A percentile compares a stretch with the other conserved stretches of the same genome.
Evolutionary conservation across 2,888 invertebrate species (phyloP).

Genomic region (Cryptops parisi): DNA sequence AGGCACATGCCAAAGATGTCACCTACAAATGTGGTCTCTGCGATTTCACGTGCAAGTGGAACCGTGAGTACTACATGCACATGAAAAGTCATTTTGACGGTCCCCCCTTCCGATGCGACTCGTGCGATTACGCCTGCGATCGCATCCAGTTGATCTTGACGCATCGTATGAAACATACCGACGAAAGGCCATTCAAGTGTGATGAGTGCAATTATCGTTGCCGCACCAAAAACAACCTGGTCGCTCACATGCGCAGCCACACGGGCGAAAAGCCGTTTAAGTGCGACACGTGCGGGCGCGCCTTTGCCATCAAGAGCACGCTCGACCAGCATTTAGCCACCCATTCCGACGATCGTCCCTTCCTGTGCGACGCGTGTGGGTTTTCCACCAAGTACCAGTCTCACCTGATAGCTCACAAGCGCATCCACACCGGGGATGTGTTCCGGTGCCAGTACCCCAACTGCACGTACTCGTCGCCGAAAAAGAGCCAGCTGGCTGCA

Average conservation of each 20-base stretch:
- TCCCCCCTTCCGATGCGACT: conserved; percentile 48
- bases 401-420: conserved; percentile 47
- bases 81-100: conserved; percentile 45
- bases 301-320: conserved; percentile 43
- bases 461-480: conserved; percentile 47
- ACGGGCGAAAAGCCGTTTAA: conserved; percentile 41
- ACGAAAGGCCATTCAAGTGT: conserved; percentile 36
- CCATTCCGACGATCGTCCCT: conserved; percentile 42
- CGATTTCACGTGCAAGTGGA: conserved; percentile 46
- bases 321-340: conserved; percentile 43
- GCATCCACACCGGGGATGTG: conserved; percentile 47
- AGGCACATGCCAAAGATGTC: conserved; percentile 42
- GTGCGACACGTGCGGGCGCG: conserved; percentile 43
- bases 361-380: conserved; percentile 49
- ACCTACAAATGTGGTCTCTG: conserved; percentile 46
- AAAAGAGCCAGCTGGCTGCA: conserved; percentile 47
- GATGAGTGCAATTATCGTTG: conserved; percentile 44
- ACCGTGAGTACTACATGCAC: conserved; percentile 45
- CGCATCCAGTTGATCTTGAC: conserved; percentile 42
- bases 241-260: conserved; percentile 44
- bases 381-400: conserved; percentile 51
- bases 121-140: conserved; percentile 39
- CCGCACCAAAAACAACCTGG: conserved; percentile 42
- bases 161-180: conserved; percentile 43
- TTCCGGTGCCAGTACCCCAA: conserved; percentile 45